Evolutionary conservation across 2,888 invertebrate genomes (phyloP).

Genomic region (Oscheius myriophilus): DNA sequence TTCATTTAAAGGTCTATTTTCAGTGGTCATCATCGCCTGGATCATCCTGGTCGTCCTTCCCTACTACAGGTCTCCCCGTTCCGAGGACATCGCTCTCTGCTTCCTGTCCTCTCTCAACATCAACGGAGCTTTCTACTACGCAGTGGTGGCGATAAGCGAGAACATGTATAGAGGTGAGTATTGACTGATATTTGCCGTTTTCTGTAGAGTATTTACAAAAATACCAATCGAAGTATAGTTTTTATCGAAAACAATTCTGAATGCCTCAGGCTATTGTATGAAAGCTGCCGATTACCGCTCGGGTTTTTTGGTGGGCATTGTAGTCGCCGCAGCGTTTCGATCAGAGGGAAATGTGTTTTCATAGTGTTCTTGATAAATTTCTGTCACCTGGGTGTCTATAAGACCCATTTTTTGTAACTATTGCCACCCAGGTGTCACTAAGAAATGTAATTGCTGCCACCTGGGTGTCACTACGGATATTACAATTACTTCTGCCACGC

Average conservation of each 20-base stretch:
- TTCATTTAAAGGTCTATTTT: conserved; percentile 2
- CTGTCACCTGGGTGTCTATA: no score
- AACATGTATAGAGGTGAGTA: conserved; percentile 52
- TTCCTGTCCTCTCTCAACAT: conserved; percentile 57
- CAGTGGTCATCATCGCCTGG: conserved; percentile 41
- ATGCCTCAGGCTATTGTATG: not conserved
- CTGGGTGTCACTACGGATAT: no score
- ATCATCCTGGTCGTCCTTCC: conserved; percentile 32
- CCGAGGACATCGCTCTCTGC: conserved; percentile 37
- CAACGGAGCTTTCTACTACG: conserved; percentile 53
- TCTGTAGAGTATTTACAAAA: not conserved
- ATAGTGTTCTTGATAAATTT: no score
- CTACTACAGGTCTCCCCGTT: conserved; percentile 33
- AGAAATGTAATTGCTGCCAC: no score
- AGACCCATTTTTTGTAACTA: no score
- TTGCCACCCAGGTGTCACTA: no score
- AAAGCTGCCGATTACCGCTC: no score
- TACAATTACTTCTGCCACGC: no score
- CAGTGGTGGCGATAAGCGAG: conserved; percentile 50
- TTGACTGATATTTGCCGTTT: not conserved
- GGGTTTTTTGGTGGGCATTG: no score
- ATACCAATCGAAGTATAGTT: not conserved
- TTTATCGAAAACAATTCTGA: not conserved
- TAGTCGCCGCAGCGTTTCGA: no score
- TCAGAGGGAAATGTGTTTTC: no score